phyloP scores from a whole-genome alignment of 2,113 vertebrate species.

The Geothlypis trichas region DNA sequence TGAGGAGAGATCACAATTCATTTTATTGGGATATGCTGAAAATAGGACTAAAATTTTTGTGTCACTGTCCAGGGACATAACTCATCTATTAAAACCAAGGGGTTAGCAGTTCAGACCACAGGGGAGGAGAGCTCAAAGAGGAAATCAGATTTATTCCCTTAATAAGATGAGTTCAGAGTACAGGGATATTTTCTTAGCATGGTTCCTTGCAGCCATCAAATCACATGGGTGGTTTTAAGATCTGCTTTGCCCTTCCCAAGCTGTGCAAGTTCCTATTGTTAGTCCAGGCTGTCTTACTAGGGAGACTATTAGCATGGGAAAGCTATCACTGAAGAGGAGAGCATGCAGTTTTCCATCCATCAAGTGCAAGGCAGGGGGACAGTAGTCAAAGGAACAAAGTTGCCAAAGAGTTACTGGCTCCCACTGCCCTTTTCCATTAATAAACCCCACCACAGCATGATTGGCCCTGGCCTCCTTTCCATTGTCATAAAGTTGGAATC shows the following conservation, averaged over 20 bases:
- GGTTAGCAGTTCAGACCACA: neutral
- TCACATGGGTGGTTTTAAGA: slow-evolving; percentile 4
- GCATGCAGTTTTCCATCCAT: neutral
- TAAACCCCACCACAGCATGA: slow-evolving; percentile 54
- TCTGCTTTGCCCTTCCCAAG: neutral
- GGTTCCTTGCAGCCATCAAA: neutral
- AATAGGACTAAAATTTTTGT: neutral
- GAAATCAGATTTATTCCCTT: slow-evolving; percentile 44
- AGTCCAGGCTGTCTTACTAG: neutral
- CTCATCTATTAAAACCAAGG: neutral
- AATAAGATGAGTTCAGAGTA: slow-evolving; percentile 3
- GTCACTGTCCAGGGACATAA: neutral
- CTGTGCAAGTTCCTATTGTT: neutral
- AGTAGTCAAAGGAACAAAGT: neutral
- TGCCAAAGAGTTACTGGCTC: slow-evolving; percentile 6
- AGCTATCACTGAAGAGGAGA: neutral
- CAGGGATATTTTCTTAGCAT: neutral
- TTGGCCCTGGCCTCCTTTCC: slow-evolving; percentile 53
- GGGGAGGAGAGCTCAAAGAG: slow-evolving; percentile 12
- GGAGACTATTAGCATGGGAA: neutral
- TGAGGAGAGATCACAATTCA: neutral
- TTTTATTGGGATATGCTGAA: slow-evolving; percentile 9
- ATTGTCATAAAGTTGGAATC: slow-evolving; percentile 71
- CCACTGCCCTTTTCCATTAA: slow-evolving; percentile 51
- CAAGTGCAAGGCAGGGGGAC: neutral